Conservation (phyloP, 1,140 invertebrate genomes). For the Nasonia giraulti region DNA sequence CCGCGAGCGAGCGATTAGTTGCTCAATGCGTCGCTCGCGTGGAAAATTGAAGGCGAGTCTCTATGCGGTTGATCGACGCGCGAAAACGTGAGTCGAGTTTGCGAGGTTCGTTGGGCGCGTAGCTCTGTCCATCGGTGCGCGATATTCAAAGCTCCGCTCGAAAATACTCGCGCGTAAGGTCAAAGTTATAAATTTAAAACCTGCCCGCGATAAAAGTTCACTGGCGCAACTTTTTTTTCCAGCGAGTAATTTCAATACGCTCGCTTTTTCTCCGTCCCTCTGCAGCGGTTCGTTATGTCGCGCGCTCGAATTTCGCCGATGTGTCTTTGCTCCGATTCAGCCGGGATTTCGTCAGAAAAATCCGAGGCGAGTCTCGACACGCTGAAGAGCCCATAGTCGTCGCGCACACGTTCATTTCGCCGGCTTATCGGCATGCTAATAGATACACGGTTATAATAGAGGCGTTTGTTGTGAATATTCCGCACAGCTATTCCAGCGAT, state of each 20-base stretch:
- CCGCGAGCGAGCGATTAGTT: too few species aligned
- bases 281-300: neutral
- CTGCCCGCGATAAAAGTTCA: neutral
- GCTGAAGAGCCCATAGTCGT: neutral
- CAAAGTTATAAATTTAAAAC: neutral
- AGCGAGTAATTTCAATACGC: too few species aligned
- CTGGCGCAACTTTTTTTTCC: neutral
- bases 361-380: neutral
- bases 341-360: neutral
- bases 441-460: neutral
- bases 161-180: neutral
- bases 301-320: neutral
- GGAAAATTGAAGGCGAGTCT: constrained; percentile 28
- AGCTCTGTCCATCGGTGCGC: too few species aligned
- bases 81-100: too few species aligned
- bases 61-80: neutral
- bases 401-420: too few species aligned
- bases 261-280: too few species aligned
- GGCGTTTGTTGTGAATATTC: too few species aligned
- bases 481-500: neutral
- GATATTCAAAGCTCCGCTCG: too few species aligned
- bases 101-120: too few species aligned
- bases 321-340: neutral
- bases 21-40: constrained; percentile 23
- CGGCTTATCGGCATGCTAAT: neutral